phyloP scores from a whole-genome alignment of 2,888 invertebrate genomes.

The Leptinotarsa haldemani region DNA sequence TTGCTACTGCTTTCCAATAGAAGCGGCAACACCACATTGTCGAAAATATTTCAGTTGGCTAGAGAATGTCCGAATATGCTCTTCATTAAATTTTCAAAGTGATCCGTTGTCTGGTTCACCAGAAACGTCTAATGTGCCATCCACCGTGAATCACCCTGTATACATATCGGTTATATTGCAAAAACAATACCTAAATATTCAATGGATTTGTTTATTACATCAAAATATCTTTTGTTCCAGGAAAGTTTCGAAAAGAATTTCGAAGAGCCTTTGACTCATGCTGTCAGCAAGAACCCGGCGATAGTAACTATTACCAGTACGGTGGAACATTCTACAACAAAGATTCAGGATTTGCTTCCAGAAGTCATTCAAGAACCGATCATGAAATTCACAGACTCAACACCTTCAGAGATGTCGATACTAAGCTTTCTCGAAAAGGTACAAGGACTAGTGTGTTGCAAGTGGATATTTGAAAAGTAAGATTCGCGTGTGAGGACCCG shows the following conservation, averaged over 20 bases:
- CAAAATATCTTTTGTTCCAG: slow-evolving; percentile 63
- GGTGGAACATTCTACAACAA: slow-evolving; percentile 46
- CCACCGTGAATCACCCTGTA: too few relatives aligned
- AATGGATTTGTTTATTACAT: too few relatives aligned
- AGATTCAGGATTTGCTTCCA: slow-evolving; percentile 49
- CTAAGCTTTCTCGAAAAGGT: slow-evolving; percentile 50
- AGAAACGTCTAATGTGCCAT: too few relatives aligned
- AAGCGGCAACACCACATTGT: too few relatives aligned
- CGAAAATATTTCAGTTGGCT: too few relatives aligned
- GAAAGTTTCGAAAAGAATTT: slow-evolving; percentile 80
- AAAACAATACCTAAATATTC: too few relatives aligned
- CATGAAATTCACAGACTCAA: slow-evolving; percentile 49
- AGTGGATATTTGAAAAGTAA: slow-evolving; percentile 48
- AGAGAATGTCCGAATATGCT: too few relatives aligned
- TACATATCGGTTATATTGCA: too few relatives aligned
- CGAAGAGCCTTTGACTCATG: slow-evolving; percentile 77
- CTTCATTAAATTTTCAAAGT: too few relatives aligned
- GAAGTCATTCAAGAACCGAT: slow-evolving; percentile 51
- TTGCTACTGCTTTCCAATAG: too few relatives aligned
- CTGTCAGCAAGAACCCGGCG: slow-evolving; percentile 49
- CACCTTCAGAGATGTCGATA: slow-evolving; percentile 46
- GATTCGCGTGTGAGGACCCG: slow-evolving; percentile 18
- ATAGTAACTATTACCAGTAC: slow-evolving; percentile 39
- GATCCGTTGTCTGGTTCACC: too few relatives aligned
- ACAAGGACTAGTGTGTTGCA: slow-evolving; percentile 56